Base-by-base conservation (phyloP, 2,113 vertebrate species). In the Chionodraco myersi region DNA sequence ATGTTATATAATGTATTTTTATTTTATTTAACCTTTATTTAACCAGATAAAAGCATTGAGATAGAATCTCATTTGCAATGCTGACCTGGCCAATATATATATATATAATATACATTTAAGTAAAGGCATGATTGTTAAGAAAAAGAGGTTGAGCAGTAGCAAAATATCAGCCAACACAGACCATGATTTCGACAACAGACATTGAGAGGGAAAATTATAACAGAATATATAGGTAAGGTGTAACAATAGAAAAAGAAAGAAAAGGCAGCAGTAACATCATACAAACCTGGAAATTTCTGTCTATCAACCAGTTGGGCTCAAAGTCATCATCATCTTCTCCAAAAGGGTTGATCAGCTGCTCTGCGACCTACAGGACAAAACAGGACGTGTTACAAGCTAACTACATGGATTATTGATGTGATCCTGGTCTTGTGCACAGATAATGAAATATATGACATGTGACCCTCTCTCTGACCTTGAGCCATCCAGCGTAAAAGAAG, bases 401-500 rank as follows among this genome's bases (percentile, higher is more conserved):
- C 18, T 5, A 21, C 10, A 61, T 10, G 18, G n/a, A 30, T 51
- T 21, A 44, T 13, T 10, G 13, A 48, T 14, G 48, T 36, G 10
- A 15, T 57, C 11, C 64, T 57, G n/a, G 21, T 18, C 71, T 62
- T 16, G 2, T 53, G 11, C 21, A 52, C 6, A 8, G 15, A 10
- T 26, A 59, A 60, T 3, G n/a, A 65, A 77, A 59, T 3, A 57
- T 23, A 48, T 15, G 23, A 47, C 10, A 4, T 6, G 13, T 9
- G 62, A 52, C 11, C 45, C 11, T 44, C n/a, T 18, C 6, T 59
- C 84, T 86, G 68, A 97, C 97, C 97, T 98, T 99, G 58, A 99
- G 96, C 97, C 97, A 99, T 10, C 97, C 97, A 0, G 95, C 96
- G 0, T 98, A 98, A 91, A 98, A 98, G 91, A 98, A 98, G 93